Evolutionary conservation across 2,888 invertebrate species (phyloP).

Genomic region (Leptinotarsa rubiginosa): DNA sequence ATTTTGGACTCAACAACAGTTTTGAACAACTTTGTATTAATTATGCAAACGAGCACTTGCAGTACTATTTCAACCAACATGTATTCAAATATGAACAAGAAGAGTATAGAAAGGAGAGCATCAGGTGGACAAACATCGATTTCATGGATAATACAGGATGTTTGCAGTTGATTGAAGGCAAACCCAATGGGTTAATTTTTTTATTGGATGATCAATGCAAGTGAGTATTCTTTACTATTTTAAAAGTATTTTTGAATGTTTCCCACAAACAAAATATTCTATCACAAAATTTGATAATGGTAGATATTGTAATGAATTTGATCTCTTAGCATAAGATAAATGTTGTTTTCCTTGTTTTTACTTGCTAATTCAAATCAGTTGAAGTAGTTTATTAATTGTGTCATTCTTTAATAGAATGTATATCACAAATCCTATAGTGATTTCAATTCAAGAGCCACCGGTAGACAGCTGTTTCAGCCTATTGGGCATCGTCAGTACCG

Average conservation of each 20-base stretch:
- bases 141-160: slow-evolving; percentile 97
- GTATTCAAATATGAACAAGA: slow-evolving; percentile 98
- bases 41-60: slow-evolving; percentile 96
- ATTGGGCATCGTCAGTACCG: too few relatives aligned
- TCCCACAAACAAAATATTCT: too few relatives aligned
- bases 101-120: slow-evolving; percentile 93
- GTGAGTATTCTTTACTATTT: slow-evolving; percentile 67
- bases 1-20: slow-evolving; percentile 90
- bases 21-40: slow-evolving; percentile 98
- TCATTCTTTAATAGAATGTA: too few relatives aligned
- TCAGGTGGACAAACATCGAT: slow-evolving; percentile 95
- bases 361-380: too few relatives aligned
- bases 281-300: too few relatives aligned
- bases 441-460: too few relatives aligned
- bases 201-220: slow-evolving; percentile 97
- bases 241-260: background rate
- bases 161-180: slow-evolving; percentile 91
- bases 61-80: slow-evolving; percentile 98
- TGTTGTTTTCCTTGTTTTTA: too few relatives aligned
- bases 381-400: too few relatives aligned
- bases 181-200: slow-evolving; percentile 89
- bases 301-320: too few relatives aligned
- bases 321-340: too few relatives aligned
- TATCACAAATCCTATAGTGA: too few relatives aligned
- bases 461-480: too few relatives aligned